Base-by-base conservation (phyloP, 2,113 vertebrate species). In the Macaca nemestrina region DNA sequence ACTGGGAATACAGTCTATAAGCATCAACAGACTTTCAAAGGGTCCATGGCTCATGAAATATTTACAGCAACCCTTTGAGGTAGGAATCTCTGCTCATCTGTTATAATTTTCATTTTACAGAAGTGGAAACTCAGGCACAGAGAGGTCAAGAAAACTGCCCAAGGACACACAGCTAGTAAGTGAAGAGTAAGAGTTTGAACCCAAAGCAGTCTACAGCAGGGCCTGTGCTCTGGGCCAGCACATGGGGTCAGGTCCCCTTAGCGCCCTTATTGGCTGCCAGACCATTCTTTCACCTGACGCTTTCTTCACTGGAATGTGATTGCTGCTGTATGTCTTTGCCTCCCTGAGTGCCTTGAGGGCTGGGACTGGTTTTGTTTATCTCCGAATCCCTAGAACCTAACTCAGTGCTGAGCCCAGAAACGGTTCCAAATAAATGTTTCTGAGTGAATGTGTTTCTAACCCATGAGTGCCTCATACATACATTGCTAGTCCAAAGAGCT, bases 1-100 rank as follows among this genome's bases (percentile, higher is more conserved):
- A 20, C 6, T 55, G 18, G 52, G 18, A 55, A 55, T 55, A 52
- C 52, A 55, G 52, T 32, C 80, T 76, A 18, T 22, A 85, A 55
- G n/a, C 55, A 45, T 64, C 30, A 25, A 48, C 17, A 93, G 68
- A 57, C 40, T 86, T 76, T 76, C 50, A 70, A 70, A 94, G 81
- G 83, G 55, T 73, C 86, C 68, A 40, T 81, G 12, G 75, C 43
- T 97, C 68, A 23, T 93, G 87, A 87, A 98, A 95, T 92, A 91
- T 84, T 97, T 76, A 83, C 8, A 96, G 79, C 52, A 73, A 27
- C 80, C 32, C 68, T 88, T 90, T 75, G 64, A 57, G 27, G 35
- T 52, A 80, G 38, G 72, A 78, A 61, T 73, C 45, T 57, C 25
- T 90, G 55, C 91, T 45, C 2, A 0, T 72, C 20, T 75, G 1